Percentiles rank a stretch among this genome's conserved stretches.
Conservation (phyloP, 2,113 vertebrate species). For the Gobio gobio region DNA sequence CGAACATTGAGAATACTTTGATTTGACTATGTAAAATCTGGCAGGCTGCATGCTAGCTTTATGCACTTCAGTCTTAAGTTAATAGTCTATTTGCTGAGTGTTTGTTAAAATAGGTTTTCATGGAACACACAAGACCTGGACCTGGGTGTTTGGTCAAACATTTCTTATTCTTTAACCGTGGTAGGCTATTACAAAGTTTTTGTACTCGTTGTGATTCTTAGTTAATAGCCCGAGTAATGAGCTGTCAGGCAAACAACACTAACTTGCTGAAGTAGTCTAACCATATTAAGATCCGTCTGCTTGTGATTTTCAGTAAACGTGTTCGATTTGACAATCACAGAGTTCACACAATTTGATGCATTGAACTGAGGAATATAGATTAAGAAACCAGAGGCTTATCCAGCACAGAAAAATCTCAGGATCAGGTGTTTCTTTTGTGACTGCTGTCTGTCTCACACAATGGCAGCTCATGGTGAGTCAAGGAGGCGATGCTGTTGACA, state of each 20-base stretch:
- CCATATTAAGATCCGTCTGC: not conserved
- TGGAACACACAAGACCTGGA: not conserved
- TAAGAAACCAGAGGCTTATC: not conserved
- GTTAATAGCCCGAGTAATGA: conserved; percentile 1
- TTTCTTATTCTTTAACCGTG: not conserved
- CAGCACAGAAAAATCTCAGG: not conserved
- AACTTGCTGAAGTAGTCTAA: not conserved
- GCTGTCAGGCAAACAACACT: not conserved
- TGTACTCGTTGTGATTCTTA: conserved; percentile 13
- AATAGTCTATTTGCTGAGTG: conserved; percentile 12
- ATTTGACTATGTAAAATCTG: not conserved
- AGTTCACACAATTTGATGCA: not conserved
- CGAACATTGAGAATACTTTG: too few relatives aligned
- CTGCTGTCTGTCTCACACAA: conserved; percentile 18
- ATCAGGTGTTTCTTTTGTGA: not conserved
- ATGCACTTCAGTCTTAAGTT: not conserved
- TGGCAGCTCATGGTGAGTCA: conserved; percentile 32
- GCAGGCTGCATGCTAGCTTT: not conserved
- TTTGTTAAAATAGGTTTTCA: not conserved
- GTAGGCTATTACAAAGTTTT: not conserved
- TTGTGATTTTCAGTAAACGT: not conserved
- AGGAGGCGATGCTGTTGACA: conserved; percentile 23
- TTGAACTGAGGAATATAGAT: not conserved
- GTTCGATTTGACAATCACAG: not conserved
- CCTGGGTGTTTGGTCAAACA: not conserved